These are phyloP conservation scores for Philotrypesis tridentata DNA, from an alignment of 1,140 invertebrate genomes.

Conservation along the genomic window DNA sequence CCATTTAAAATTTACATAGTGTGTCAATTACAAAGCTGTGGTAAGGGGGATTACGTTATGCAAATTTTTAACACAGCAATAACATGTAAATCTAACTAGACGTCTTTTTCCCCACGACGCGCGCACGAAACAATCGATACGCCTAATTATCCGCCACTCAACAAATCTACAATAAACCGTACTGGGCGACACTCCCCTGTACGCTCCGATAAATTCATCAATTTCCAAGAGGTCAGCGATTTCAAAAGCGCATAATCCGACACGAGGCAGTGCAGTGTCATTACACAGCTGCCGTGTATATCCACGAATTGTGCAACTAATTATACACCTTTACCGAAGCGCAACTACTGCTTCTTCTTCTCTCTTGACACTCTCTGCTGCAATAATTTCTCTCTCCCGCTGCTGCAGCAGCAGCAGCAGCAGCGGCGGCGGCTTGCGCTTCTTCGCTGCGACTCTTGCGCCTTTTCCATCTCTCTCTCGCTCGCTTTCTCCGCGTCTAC, in stretches of 20 bases:
- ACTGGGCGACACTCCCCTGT: too few relatives aligned
- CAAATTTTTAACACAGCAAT: too few relatives aligned
- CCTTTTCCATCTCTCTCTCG: not conserved
- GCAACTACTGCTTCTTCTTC: not conserved
- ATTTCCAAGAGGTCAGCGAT: not conserved
- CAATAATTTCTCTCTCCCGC: slow-evolving; percentile 30
- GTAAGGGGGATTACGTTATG: too few relatives aligned
- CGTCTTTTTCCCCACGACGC: too few relatives aligned
- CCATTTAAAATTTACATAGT: too few relatives aligned
- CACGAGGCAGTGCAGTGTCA: not conserved
- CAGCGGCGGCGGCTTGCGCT: not conserved
- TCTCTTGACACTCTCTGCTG: not conserved
- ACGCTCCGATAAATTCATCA: not conserved
- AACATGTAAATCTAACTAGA: too few relatives aligned
- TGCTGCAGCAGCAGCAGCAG: too few relatives aligned
- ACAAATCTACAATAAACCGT: too few relatives aligned
- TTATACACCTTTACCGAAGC: slow-evolving; percentile 12
- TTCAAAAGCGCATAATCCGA: slow-evolving; percentile 5
- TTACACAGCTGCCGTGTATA: not conserved
- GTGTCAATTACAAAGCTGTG: too few relatives aligned
- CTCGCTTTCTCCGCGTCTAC: slow-evolving; percentile 1
- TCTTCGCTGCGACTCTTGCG: slow-evolving; percentile 3
- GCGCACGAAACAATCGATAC: too few relatives aligned
- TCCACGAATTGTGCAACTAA: slow-evolving; percentile 31
- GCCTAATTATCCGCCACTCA: too few relatives aligned